Conservation (phyloP, 2,113 vertebrate genomes). For the Seriola rivoliana region DNA sequence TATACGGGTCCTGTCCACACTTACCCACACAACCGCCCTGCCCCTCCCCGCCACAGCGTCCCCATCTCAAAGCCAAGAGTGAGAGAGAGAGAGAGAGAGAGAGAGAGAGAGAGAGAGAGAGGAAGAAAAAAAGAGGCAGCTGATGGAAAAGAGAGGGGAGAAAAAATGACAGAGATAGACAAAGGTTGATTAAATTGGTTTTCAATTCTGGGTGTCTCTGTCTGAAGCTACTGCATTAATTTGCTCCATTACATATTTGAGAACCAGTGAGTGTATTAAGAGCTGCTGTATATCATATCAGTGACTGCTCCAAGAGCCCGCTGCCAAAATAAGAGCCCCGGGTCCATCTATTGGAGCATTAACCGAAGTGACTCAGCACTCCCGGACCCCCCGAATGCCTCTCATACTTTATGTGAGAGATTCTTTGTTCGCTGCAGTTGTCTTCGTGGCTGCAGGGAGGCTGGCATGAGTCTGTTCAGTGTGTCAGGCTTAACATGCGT, state of each 20-base stretch:
- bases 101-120: slow-evolving; percentile 27
- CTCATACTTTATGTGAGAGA: slow-evolving; percentile 48
- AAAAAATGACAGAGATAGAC: slow-evolving; percentile 76
- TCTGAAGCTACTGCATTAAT: slow-evolving; percentile 78
- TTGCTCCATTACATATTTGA: slow-evolving; percentile 80
- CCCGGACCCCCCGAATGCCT: slow-evolving; percentile 26
- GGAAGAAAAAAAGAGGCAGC: slow-evolving; percentile 5
- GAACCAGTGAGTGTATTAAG: slow-evolving; percentile 82
- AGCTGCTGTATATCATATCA: slow-evolving; percentile 79
- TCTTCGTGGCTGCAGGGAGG: slow-evolving; percentile 10
- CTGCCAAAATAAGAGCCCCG: slow-evolving; percentile 68
- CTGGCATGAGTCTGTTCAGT: slow-evolving; percentile 7
- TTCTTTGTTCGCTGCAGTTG: slow-evolving; percentile 28
- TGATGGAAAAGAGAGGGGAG: slow-evolving; percentile 58
- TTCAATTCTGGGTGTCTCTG: slow-evolving; percentile 79
- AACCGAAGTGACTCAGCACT: slow-evolving; percentile 71
- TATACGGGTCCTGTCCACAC: slow-evolving; percentile 55
- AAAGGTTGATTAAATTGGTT: slow-evolving; percentile 84
- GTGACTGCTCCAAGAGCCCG: slow-evolving; percentile 59
- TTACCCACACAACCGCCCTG: slow-evolving; percentile 1
- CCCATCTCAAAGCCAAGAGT: slow-evolving; percentile 44
- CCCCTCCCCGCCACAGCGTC: background rate
- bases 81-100: slow-evolving; percentile 28
- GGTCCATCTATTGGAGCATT: slow-evolving; percentile 61
- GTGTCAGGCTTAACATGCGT: slow-evolving; percentile 12